phyloP scores from a whole-genome alignment of 2,113 vertebrate species.

The Halcyon senegalensis region DNA sequence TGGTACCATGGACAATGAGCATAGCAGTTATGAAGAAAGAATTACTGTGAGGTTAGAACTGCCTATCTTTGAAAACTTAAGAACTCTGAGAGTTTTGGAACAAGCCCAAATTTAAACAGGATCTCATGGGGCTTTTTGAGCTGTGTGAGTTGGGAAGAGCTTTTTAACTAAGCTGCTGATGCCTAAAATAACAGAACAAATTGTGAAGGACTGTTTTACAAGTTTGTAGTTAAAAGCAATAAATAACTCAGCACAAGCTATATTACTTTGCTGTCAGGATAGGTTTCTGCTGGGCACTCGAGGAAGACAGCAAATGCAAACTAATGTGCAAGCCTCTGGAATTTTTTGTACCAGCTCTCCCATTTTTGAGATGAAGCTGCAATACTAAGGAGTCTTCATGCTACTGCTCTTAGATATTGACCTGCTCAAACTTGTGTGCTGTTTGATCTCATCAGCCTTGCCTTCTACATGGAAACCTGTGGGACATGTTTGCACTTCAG shows the following conservation, averaged over 20 bases:
- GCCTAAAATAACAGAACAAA: not conserved
- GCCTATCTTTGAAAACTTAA: not conserved
- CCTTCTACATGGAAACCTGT: not conserved
- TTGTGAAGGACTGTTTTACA: not conserved
- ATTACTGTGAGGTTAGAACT: not conserved
- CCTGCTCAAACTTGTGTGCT: not conserved
- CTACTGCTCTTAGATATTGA: not conserved
- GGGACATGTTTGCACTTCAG: fast-evolving
- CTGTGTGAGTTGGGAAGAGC: not conserved
- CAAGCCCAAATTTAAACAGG: not conserved
- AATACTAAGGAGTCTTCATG: not conserved
- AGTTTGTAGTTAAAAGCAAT: not conserved
- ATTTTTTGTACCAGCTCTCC: not conserved
- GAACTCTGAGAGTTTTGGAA: not conserved
- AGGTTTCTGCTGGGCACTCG: not conserved
- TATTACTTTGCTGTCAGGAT: not conserved
- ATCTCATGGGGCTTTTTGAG: not conserved
- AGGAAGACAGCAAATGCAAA: not conserved
- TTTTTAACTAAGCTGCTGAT: not conserved
- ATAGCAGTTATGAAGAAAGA: not conserved
- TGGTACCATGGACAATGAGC: not conserved
- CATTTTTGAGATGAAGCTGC: not conserved
- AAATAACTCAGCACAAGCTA: not conserved
- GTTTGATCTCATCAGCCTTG: not conserved
- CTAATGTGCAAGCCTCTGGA: not conserved